Evolutionary conservation across 2,888 invertebrate species (phyloP), one percentile per base, ranked within the genome.

Genomic region (Pyrrhosoma nymphula): DNA sequence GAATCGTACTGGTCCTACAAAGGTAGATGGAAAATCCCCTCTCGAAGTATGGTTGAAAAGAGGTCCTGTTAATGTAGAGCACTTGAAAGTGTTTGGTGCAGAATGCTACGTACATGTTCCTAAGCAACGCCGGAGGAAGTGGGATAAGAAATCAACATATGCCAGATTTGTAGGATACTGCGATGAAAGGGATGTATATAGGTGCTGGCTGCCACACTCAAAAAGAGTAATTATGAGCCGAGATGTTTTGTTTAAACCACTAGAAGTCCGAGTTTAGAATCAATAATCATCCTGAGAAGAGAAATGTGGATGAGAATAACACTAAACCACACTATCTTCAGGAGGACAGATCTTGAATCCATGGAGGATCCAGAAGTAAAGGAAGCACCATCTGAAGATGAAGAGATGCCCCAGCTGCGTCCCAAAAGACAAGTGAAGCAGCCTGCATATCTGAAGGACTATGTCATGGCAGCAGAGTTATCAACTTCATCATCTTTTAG

Each of bases 301-400:
- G 39, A 88, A 88, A 88, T 88, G 35, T 35, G 23, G 88, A 88
- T 63, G 63, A 63, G 23, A 14, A 63, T 14, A 88, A 14, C 4
- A 88, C 35, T 12, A 20, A 88, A 39, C 14, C 14, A 23, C 12
- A 30, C 14, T 12, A 16, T 93, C n/a, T 35, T 39, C 23, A 56
- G 69, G 56, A 23, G 56, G 69, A 55, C 26, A 63, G 63, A n/a
- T n/a, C n/a, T n/a, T n/a, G 63, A 63, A 63, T 63, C 16, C 18
- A 88, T 56, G 60, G 89, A n/a, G 23, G 56, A 47, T n/a, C 4
- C 18, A 26, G 63, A 69, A 91, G 93, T 35, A 95, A 26, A 75
- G 18, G 60, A 95, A 55, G 47, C 30, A 88, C 55, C 47, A 90
- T 82, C 75, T 26, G 95, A 90, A 95, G 90, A 30, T 30, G 55